Conservation (phyloP, 2,797 vertebrate genomes). For the Brachymystax lenok region DNA sequence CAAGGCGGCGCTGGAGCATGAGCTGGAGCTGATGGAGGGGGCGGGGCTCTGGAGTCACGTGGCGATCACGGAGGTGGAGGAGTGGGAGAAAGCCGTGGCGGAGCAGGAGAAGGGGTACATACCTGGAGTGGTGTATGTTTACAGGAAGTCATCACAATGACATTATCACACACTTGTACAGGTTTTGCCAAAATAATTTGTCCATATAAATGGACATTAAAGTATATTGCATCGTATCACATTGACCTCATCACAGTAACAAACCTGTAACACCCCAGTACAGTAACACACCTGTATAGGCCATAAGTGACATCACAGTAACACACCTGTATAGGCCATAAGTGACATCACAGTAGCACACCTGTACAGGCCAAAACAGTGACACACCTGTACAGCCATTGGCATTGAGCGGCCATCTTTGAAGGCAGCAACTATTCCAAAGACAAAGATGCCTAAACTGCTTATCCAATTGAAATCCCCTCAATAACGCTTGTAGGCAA, state of each 20-base stretch:
- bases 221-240: not conserved
- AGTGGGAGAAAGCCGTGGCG: slow-evolving; percentile 83
- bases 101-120: slow-evolving; percentile 79
- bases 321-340: not conserved
- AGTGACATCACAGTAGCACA: not conserved
- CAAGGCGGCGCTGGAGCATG: slow-evolving; percentile 75
- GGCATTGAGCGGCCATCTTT: not conserved
- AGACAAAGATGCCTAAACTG: too few relatives aligned
- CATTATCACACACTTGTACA: not conserved
- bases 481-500: too few relatives aligned
- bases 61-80: slow-evolving; percentile 68
- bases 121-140: slow-evolving; percentile 78
- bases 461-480: too few relatives aligned
- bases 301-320: not conserved
- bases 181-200: not conserved
- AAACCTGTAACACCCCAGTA: not conserved
- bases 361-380: not conserved
- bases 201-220: not conserved
- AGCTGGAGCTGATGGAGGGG: slow-evolving; percentile 73
- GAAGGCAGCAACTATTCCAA: not conserved
- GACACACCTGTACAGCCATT: not conserved
- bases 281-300: not conserved
- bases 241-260: slow-evolving; percentile 1
- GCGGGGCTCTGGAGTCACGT: slow-evolving; percentile 75
- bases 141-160: slow-evolving; percentile 55